A percentile compares a stretch with the other conserved stretches of the same genome.
phyloP scores from a whole-genome alignment of 1,140 invertebrate genomes.

The Spodoptera litura region DNA sequence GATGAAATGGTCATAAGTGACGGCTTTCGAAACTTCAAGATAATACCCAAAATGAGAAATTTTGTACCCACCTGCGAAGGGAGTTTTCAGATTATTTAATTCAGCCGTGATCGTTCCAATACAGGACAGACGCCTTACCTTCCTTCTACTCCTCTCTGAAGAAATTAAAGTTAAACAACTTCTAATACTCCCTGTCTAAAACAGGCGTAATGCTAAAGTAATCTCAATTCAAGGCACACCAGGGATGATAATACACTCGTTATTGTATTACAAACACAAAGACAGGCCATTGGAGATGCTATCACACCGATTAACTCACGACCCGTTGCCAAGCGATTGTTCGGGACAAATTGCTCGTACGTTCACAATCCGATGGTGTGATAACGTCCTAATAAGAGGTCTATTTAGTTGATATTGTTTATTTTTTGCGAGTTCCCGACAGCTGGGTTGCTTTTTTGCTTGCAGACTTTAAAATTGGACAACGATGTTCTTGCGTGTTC shows the following conservation, averaged over 20 bases:
- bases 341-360: constrained; percentile 46
- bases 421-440: constrained; percentile 22
- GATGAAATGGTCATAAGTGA: not conserved
- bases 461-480: constrained; percentile 13
- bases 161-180: no score
- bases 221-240: not conserved
- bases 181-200: no score
- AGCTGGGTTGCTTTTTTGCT: constrained; percentile 13
- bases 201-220: no score
- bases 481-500: not conserved
- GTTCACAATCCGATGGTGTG: constrained; percentile 31
- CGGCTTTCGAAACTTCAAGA: not conserved
- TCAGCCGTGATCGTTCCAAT: no score
- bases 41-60: not conserved
- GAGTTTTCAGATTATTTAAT: not conserved
- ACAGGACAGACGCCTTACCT: no score
- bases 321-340: constrained; percentile 30
- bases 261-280: constrained; percentile 21
- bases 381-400: constrained; percentile 44
- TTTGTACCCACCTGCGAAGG: no score
- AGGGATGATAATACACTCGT: constrained; percentile 1
- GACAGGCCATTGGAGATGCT: not conserved
- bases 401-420: constrained; percentile 29
- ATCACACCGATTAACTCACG: constrained; percentile 19
- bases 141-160: no score